Evolutionary conservation across 92 coral and sea anemone genomes (phyloP).

Genomic region (Siderastrea radians): DNA sequence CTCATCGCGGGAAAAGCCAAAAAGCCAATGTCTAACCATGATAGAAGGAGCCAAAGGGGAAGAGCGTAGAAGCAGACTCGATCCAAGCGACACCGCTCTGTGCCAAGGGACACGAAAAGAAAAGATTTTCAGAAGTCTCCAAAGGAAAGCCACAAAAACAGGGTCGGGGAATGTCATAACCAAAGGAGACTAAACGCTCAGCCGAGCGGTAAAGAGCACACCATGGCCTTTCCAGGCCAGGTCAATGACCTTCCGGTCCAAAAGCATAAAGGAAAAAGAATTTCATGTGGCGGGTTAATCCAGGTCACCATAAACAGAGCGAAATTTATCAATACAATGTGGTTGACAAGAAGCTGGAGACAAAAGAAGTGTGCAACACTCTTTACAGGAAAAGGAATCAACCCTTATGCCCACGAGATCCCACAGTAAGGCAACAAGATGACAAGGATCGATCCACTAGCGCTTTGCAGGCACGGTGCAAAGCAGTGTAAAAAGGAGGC

Average conservation of each 20-base stretch:
- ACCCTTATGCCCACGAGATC: background rate
- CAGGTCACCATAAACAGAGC: background rate
- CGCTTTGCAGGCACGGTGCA: background rate
- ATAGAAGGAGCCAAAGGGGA: constrained; percentile 3
- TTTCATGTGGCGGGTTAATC: constrained; percentile 46
- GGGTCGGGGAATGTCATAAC: background rate
- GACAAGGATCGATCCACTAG: background rate
- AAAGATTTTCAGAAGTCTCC: constrained; percentile 29
- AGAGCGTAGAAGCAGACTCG: background rate
- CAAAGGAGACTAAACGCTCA: constrained; percentile 5
- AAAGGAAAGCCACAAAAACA: constrained; percentile 21
- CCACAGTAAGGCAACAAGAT: background rate
- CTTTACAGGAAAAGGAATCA: background rate
- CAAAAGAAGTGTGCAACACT: background rate
- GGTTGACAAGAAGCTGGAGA: background rate
- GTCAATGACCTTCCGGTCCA: constrained; percentile 29
- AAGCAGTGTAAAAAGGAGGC: constrained; percentile 2
- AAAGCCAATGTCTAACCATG: background rate
- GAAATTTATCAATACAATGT: constrained; percentile 44
- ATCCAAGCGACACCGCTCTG: constrained; percentile 41
- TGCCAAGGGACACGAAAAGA: constrained; percentile 34
- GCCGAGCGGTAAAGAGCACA: background rate
- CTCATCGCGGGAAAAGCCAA: constrained; percentile 13
- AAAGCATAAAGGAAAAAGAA: constrained; percentile 7
- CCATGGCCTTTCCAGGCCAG: constrained; percentile 29